Evolutionary conservation across 1,140 invertebrate species (phyloP).

Genomic region (Doryteuthis pealeii): DNA sequence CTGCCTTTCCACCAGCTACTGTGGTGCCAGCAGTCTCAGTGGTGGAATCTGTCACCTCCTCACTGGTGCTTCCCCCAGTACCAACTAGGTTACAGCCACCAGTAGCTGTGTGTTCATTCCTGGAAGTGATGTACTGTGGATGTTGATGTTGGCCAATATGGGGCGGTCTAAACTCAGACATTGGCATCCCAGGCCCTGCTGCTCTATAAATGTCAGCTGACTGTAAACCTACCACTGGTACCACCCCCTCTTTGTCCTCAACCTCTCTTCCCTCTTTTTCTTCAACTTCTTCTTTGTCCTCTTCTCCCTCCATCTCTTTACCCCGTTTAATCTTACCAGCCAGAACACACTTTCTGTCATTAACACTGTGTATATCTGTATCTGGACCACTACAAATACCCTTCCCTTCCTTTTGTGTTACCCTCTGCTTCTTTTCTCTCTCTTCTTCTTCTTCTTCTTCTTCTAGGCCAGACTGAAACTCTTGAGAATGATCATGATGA

Average conservation of each 20-base stretch:
- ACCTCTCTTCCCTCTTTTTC: neutral
- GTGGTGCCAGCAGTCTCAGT: neutral
- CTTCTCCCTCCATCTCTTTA: too few relatives aligned
- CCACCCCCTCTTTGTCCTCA: neutral
- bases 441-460: neutral
- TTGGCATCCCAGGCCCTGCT: slow-evolving; percentile 1
- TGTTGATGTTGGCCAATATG: neutral
- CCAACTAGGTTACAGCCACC: neutral
- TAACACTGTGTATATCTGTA: neutral
- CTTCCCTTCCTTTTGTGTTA: neutral
- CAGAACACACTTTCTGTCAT: neutral
- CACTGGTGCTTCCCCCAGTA: neutral
- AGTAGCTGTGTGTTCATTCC: neutral
- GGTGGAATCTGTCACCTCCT: neutral
- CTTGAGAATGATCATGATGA: neutral
- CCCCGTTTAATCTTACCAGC: too few relatives aligned
- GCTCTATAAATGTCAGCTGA: slow-evolving; percentile 1
- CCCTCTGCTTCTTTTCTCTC: too few relatives aligned
- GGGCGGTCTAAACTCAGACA: neutral
- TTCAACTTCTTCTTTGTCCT: neutral
- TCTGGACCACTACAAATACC: neutral
- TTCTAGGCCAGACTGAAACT: neutral
- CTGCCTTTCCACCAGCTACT: neutral
- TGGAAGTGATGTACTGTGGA: neutral
- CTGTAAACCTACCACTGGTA: neutral